These are phyloP conservation scores for Gandaritis pyraliata DNA, from an alignment of 2,888 invertebrate species.

Conservation along the genomic window DNA sequence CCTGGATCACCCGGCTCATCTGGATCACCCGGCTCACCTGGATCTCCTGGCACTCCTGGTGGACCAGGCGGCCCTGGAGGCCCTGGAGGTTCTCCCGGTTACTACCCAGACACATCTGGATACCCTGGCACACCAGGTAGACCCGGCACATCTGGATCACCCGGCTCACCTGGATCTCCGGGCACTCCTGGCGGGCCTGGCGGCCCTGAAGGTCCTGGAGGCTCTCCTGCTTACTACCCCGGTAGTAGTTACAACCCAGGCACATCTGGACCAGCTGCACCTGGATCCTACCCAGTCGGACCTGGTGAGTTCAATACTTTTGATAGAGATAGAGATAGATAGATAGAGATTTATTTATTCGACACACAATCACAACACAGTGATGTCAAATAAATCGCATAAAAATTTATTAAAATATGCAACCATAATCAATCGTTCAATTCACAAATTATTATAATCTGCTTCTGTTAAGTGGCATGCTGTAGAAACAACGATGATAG, in stretches of 20 bases:
- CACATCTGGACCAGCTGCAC: conserved; percentile 34
- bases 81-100: conserved; percentile 16
- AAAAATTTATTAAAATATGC: no score
- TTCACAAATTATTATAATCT: no score
- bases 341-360: no score
- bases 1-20: conserved; percentile 46
- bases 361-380: no score
- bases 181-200: conserved; percentile 24
- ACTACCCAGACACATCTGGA: no score
- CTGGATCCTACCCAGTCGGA: conserved; percentile 30
- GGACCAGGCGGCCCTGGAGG: conserved; percentile 13
- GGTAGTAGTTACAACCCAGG: no score
- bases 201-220: conserved; percentile 23
- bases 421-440: no score
- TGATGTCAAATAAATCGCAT: no score
- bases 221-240: no score
- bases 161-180: not conserved
- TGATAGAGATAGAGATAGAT: no score
- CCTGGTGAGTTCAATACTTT: not conserved
- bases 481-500: no score
- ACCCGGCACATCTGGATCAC: not conserved
- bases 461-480: no score
- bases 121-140: not conserved
- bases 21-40: conserved; percentile 40
- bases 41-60: conserved; percentile 41